Conservation (phyloP, 1,140 invertebrate genomes). For the Panagrolaimus sp. region DNA sequence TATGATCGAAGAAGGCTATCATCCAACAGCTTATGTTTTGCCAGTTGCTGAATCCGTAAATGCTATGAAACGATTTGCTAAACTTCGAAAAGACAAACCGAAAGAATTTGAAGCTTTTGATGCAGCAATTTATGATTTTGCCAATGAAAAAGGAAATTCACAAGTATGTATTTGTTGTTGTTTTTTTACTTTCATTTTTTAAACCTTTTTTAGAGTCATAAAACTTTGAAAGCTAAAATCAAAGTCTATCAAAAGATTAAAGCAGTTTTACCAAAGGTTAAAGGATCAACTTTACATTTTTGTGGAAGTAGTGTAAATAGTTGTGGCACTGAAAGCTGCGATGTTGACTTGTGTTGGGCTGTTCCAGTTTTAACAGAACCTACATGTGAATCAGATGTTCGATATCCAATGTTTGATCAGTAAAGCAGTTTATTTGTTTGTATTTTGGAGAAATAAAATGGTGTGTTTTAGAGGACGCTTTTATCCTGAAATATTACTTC, state of each 20-base stretch:
- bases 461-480: not conserved
- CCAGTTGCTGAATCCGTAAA: not conserved
- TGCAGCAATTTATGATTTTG: not conserved
- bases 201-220: not conserved
- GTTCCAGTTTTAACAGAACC: not conserved
- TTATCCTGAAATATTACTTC: not conserved
- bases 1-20: not conserved
- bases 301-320: not conserved
- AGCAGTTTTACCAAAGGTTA: not conserved
- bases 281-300: not conserved
- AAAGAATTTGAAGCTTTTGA: not conserved
- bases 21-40: not conserved
- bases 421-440: not conserved
- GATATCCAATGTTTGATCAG: not conserved
- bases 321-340: not conserved
- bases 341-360: conserved; percentile 7
- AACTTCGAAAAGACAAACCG: not conserved
- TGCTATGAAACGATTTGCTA: not conserved
- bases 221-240: not conserved
- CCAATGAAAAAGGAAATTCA: not conserved
- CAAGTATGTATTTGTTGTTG: not conserved
- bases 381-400: not conserved
- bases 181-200: not conserved
- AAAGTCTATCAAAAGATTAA: not conserved
- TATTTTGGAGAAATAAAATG: not conserved